Base-by-base conservation (phyloP, 2,888 invertebrate species). In the Alloscopus bannaensis region DNA sequence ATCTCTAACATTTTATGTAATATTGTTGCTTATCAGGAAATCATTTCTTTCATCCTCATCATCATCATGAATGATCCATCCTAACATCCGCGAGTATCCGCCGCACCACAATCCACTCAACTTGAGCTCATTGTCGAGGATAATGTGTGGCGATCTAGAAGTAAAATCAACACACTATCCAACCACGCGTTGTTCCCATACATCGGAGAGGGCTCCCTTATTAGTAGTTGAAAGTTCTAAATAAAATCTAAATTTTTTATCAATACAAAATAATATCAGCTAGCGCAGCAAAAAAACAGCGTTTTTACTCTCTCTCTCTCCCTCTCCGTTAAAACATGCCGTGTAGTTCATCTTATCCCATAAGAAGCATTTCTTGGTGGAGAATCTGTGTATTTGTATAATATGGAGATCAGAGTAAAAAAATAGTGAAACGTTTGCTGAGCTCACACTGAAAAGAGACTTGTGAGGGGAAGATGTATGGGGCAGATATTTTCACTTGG, bases 401-500 rank as follows among this genome's bases (percentile, higher is more conserved):
- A n/a, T n/a, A n/a, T n/a, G n/a, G n/a, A n/a, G n/a, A n/a, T n/a
- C n/a, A n/a, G n/a, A n/a, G n/a, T n/a, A n/a, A n/a, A 50, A n/a
- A 50, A 50, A 55, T 55, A 18, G 18, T 8, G 36, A 60, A 36
- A 24, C 24, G 29, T 60, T 57, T 31, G 40, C 18, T 31, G n/a
- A n/a, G n/a, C n/a, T n/a, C n/a, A n/a, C n/a, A n/a, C n/a, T n/a
- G n/a, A 45, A 18, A 72, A 31, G 28, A 52, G 60, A 52, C 42
- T 69, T 45, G 36, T 52, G 59, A 28, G 29, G 26, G 16, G 26
- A 64, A 77, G 77, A 77, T 77, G 18, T 42, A 26, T 29, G 52
- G 45, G 59, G 28, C 8, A 77, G 77, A 77, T 77, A 70, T 77
- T 77, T 77, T 62, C 77, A 77, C 69, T 77, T 77, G 77, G 77